phyloP scores from a whole-genome alignment of 2,113 vertebrate species.

The Sorex fumeus region DNA sequence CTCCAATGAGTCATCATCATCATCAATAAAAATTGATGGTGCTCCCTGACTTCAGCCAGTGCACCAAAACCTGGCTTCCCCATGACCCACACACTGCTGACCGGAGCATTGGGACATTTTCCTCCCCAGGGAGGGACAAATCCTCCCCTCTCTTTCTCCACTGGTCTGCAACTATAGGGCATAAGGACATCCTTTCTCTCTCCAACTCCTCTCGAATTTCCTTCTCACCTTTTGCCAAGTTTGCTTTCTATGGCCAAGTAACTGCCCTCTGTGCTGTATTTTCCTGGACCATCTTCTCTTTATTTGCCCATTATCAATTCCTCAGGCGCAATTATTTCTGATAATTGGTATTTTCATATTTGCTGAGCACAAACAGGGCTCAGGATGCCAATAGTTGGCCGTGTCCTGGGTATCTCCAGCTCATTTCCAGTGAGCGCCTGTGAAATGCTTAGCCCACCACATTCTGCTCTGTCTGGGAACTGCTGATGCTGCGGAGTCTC shows the following conservation, averaged over 20 bases:
- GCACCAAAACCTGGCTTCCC: neutral
- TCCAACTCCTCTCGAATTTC: neutral
- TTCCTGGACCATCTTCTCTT: constrained; percentile 41
- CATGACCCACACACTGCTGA: neutral
- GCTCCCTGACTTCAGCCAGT: neutral
- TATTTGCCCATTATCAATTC: constrained; percentile 34
- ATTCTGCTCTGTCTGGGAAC: neutral
- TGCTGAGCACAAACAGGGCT: neutral
- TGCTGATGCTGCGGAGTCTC: neutral
- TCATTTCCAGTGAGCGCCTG: constrained; percentile 18
- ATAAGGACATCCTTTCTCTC: constrained; percentile 22
- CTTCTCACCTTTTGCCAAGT: constrained; percentile 57
- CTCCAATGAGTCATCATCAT: neutral
- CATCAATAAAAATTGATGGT: neutral
- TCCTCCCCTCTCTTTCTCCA: neutral
- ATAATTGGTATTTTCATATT: constrained; percentile 68
- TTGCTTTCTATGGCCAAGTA: constrained; percentile 16
- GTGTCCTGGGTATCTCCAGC: neutral
- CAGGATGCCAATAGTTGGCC: neutral
- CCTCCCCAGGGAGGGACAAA: neutral
- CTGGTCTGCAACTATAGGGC: neutral
- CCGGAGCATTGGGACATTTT: neutral
- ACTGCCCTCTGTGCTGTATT: constrained; percentile 44
- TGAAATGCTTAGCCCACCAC: neutral
- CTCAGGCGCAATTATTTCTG: constrained; percentile 61